These are phyloP conservation scores for Sebastes schlegelii DNA, from an alignment of 2,113 vertebrate genomes.

Conservation along the genomic window DNA sequence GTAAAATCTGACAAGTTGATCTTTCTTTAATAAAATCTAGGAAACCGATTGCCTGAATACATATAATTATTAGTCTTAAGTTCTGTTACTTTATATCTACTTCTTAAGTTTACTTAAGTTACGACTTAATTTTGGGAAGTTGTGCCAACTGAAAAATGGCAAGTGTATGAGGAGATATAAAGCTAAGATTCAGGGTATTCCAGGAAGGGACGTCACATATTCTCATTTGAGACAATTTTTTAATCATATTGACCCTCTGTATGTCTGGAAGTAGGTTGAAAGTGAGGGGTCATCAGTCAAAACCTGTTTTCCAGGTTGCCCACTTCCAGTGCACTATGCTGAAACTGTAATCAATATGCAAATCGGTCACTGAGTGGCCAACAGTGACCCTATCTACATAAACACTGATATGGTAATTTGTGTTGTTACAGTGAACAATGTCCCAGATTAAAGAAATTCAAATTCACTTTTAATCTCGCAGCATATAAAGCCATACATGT, in stretches of 20 bases:
- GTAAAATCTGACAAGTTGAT: no score
- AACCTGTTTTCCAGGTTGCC: conserved; percentile 29
- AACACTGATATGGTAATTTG: conserved; percentile 50
- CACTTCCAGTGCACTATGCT: conserved; percentile 1
- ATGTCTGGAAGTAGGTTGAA: neutral
- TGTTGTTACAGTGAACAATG: conserved; percentile 39
- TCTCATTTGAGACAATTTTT: neutral
- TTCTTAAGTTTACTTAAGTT: no score
- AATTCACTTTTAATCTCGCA: neutral
- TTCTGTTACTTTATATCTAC: no score
- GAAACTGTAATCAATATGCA: conserved; percentile 45
- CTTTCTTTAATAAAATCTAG: no score
- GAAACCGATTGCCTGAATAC: no score
- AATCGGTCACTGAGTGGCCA: conserved; percentile 38
- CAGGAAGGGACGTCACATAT: neutral
- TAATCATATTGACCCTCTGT: neutral
- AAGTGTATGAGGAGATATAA: no score
- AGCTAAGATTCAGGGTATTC: neutral
- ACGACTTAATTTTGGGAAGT: no score
- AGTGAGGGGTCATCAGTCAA: neutral
- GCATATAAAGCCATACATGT: neutral
- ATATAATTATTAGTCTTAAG: no score
- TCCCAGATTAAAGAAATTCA: conserved; percentile 26
- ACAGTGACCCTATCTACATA: conserved; percentile 15
- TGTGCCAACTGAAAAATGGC: no score